Base-by-base conservation (phyloP, 2,888 invertebrate species). In the Drosophila pseudotalamancana region DNA sequence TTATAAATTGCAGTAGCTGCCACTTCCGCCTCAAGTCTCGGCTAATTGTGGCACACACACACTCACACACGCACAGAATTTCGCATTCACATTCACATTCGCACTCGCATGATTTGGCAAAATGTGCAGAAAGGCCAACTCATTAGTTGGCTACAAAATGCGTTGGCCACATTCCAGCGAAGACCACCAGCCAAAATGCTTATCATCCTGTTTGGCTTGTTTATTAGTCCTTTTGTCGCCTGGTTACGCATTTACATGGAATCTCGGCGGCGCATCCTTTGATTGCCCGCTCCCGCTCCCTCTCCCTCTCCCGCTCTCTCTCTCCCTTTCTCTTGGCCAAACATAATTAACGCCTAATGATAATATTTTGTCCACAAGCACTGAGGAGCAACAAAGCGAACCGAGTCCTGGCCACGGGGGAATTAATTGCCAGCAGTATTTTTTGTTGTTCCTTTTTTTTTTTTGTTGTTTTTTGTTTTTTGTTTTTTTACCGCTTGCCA, bases 281-380 rank as follows among this genome's bases (percentile, higher is more conserved):
- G 71, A 63, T 43, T 31, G 4, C n/a, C 12, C 3, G 25, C 12
- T 43, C 16, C 42, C 46, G 34, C 46, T 42, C 45, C 32, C 48
- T 49, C 56, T 50, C 50, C 34, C n/a, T n/a, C n/a, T n/a, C n/a
- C n/a, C n/a, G n/a, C n/a, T n/a, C n/a, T n/a, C 25, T 8, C 25
- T 25, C 25, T 8, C 12, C 19, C 43, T 8, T 11, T 29, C 4
- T 6, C 6, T 83, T 80, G 74, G 66, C 77, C 63, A 72, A 66
- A 62, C 64, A 83, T 81, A 80, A 81, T 81, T 80, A 83, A 75
- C 70, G 70, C 63, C 70, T 80, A 83, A 81, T 83, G 75, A 80
- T 69, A 75, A 80, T 77, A 73, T 81, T 79, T 73, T 69, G 65
- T n/a, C 14, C 46, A 21, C 32, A 39, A 40, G 16, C 25, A 32